Evolutionary conservation across 64 coral and sea anemone species (phyloP), one percentile per base, ranked within the genome.

Genomic region (Platygyra sinensis): DNA sequence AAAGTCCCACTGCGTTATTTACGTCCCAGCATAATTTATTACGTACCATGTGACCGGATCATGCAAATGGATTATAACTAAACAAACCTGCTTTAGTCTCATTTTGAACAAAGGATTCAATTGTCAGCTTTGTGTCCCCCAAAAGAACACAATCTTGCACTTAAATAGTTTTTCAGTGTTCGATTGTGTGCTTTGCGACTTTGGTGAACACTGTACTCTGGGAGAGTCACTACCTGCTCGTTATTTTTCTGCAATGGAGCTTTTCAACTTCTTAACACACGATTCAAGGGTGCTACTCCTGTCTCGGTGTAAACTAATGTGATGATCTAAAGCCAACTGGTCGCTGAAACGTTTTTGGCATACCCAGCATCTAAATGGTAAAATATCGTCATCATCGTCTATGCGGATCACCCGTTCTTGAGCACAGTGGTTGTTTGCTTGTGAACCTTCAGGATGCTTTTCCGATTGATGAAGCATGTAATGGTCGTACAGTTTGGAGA

Each of bases 271-370:
- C 62, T 85, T 85, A 28, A 85, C 63, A 85, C 81, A 85, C 62
- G 67, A 39, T 52, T 85, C 81, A 46, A 85, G 63, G 51, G 81
- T 71, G 7, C 46, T 85, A 42, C 81, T 85, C 64, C 81, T 85
- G 63, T 85, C 81, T 72, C 67, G 39, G 46, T 85, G 81, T 22
- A 71, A 64, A 85, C 81, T 85, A 36, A 85, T 85, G 81, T 85
- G 81, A 71, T 28, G 81, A 11, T 85, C 81, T 13, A 85, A 42
- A 27, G 62, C 39, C 16, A 13, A 22, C 38, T 85, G 81, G 15
- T 85, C 63, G 12, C 28, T 12, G n/a, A 71, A 85, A 22, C 39
- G 62, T 85, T 50, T 72, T 27, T 85, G 62, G 63, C 81, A 85
- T 24, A 85, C 62, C 81, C 81, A 85, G 36, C 81, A 85, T 51